Base-by-base conservation (phyloP, 1,140 invertebrate species). In the Lethocerus indicus region DNA sequence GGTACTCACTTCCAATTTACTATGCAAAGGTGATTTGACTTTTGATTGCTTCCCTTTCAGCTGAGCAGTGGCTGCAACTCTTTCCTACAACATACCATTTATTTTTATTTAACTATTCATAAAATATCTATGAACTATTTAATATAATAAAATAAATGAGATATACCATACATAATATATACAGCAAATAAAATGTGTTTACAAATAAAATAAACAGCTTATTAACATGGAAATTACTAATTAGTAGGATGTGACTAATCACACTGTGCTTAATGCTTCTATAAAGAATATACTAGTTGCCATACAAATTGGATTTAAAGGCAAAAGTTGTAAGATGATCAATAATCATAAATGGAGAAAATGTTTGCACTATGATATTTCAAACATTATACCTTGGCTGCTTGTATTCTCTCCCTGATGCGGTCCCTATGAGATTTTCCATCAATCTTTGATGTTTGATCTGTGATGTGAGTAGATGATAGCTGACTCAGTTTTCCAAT, bases 321-420 rank as follows among this genome's bases (percentile, higher is more conserved):
- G 2, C 35, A 35, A 9, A n/a, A 44, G 16, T 26, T 26, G 18
- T 47, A 25, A 40, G 2, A 23, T 18, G 20, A 46, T 27, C 23
- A 46, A 28, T n/a, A 2, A 29, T 6, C 16, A 26, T 5, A 1
- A 4, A 26, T 32, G 2, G 23, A 3, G 14, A n/a, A 2, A 27
- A 25, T 3, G 12, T 24, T 42, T 16, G n/a, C 26, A 1, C n/a
- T n/a, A n/a, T n/a, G n/a, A n/a, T n/a, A n/a, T n/a, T n/a, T n/a
- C n/a, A n/a, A n/a, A n/a, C n/a, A n/a, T n/a, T 20, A 25, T 52
- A 59, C 59, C 56, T 59, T 58, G 1, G 57, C 55, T 36, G 51
- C 47, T 36, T 57, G 54, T 39, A 60, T 52, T 44, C 57, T 45
- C 16, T 60, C 59, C 45, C 51, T 53, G 9, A 60, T 47, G 49